These are phyloP conservation scores for Heteromyza rotundicornis DNA, from an alignment of 2,888 invertebrate genomes.

Conservation along the genomic window DNA sequence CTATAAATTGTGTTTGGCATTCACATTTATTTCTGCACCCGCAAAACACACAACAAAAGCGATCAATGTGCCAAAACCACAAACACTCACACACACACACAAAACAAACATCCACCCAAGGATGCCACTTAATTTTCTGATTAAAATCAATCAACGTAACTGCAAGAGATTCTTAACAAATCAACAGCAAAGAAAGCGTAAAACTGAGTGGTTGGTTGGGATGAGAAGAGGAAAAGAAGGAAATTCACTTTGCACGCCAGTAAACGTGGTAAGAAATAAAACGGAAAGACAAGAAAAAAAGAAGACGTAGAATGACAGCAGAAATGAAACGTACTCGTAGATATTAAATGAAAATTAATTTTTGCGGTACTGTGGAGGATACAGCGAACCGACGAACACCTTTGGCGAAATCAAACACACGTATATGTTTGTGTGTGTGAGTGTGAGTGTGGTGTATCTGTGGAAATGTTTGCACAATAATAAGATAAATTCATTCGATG, in stretches of 20 bases:
- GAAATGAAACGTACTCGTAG: conserved; percentile 13
- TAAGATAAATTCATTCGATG: conserved; percentile 14
- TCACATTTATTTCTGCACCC: no score
- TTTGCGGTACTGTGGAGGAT: conserved; percentile 36
- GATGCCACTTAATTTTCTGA: conserved; percentile 51
- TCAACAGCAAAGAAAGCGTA: conserved; percentile 30
- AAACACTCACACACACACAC: conserved; percentile 7
- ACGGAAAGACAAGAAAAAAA: conserved; percentile 8
- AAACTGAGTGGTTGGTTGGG: conserved; percentile 2
- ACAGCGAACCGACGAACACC: neutral
- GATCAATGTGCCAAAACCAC: conserved; percentile 24
- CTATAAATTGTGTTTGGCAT: no score
- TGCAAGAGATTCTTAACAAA: conserved; percentile 34
- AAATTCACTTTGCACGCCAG: conserved; percentile 2
- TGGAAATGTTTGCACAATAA: conserved; percentile 21
- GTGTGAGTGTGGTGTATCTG: neutral
- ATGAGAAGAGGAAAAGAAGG: neutral
- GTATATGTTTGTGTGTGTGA: neutral
- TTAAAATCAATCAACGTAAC: conserved; percentile 50
- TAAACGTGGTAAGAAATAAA: neutral
- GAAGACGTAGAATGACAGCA: neutral
- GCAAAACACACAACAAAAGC: no score
- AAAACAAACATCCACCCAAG: neutral
- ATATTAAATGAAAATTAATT: conserved; percentile 50
- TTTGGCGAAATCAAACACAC: conserved; percentile 20